phyloP scores from a whole-genome alignment of 2,113 vertebrate species.

The Syngnathus floridae region DNA sequence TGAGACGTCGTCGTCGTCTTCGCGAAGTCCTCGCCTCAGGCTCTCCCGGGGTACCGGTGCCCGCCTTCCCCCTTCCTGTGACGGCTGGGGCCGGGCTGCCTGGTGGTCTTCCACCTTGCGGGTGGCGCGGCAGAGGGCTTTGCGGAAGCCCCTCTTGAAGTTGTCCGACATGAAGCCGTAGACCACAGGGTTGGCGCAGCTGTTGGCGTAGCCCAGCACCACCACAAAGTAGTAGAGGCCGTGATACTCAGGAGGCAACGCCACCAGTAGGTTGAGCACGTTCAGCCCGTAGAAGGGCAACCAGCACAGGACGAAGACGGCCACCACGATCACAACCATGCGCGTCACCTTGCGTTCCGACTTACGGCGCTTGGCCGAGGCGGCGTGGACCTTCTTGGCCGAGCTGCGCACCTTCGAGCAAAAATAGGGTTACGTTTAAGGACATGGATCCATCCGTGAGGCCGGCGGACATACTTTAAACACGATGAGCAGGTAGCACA shows the following conservation, averaged over 20 bases:
- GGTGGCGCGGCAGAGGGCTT: conserved; percentile 82
- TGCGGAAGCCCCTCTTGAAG: conserved; percentile 91
- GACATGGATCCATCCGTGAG: background rate
- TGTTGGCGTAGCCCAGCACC: conserved; percentile 89
- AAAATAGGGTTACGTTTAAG: background rate
- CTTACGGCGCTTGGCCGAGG: conserved; percentile 80
- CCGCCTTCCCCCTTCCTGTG: conserved; percentile 53
- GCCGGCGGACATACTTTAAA: conserved; percentile 59
- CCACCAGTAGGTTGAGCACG: conserved; percentile 84
- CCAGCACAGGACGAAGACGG: conserved; percentile 91
- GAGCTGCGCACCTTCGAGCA: conserved; percentile 72
- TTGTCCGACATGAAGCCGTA: conserved; percentile 93
- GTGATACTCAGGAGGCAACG: conserved; percentile 76
- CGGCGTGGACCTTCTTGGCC: conserved; percentile 79
- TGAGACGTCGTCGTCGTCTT: conserved; percentile 57
- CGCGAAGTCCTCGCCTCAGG: conserved; percentile 48
- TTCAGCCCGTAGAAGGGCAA: conserved; percentile 90
- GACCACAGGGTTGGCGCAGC: conserved; percentile 94
- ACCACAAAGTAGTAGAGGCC: conserved; percentile 87
- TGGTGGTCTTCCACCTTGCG: conserved; percentile 70
- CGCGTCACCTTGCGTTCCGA: conserved; percentile 86
- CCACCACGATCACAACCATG: conserved; percentile 93
- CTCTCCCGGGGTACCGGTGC: conserved; percentile 72
- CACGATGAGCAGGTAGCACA: conserved; percentile 91
- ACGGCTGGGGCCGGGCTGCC: conserved; percentile 43